Conservation (phyloP, 1,140 invertebrate genomes). For the Brachionus asplanchnoidis region DNA sequence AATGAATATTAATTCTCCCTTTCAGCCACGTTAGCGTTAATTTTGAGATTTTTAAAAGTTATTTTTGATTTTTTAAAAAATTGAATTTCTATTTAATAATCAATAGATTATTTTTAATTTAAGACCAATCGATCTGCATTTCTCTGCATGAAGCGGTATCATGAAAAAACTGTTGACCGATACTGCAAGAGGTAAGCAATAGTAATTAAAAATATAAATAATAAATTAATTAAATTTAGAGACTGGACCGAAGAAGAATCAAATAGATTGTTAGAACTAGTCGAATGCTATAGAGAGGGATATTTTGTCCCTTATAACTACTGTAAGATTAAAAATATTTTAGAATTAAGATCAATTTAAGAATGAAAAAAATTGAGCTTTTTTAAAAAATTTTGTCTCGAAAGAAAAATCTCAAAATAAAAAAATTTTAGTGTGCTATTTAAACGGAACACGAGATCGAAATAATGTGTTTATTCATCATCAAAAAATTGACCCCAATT, state of each 20-base stretch:
- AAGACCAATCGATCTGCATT: slow-evolving; percentile 30
- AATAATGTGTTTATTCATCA: slow-evolving; percentile 20
- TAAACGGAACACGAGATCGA: slow-evolving; percentile 25
- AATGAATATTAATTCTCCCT: too few relatives aligned
- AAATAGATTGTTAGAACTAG: slow-evolving; percentile 6
- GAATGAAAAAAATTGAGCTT: too few relatives aligned
- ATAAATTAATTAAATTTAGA: neutral
- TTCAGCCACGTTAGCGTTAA: too few relatives aligned
- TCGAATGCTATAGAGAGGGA: neutral
- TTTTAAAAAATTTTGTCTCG: too few relatives aligned
- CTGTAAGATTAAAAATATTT: too few relatives aligned
- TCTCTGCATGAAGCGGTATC: slow-evolving; percentile 41
- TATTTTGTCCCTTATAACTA: slow-evolving; percentile 29
- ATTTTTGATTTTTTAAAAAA: too few relatives aligned
- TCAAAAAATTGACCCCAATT: slow-evolving; percentile 27
- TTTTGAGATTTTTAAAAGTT: too few relatives aligned
- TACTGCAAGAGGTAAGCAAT: slow-evolving; percentile 3
- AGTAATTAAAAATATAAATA: neutral
- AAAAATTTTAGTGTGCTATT: slow-evolving; percentile 24
- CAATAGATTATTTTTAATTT: slow-evolving; percentile 20
- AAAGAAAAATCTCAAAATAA: neutral
- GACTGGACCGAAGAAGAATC: slow-evolving; percentile 40
- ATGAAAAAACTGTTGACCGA: slow-evolving; percentile 36
- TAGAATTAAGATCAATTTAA: too few relatives aligned
- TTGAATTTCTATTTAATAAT: too few relatives aligned